phyloP scores from a whole-genome alignment of 1,140 invertebrate genomes.

The Drosophila pseudoananassae region DNA sequence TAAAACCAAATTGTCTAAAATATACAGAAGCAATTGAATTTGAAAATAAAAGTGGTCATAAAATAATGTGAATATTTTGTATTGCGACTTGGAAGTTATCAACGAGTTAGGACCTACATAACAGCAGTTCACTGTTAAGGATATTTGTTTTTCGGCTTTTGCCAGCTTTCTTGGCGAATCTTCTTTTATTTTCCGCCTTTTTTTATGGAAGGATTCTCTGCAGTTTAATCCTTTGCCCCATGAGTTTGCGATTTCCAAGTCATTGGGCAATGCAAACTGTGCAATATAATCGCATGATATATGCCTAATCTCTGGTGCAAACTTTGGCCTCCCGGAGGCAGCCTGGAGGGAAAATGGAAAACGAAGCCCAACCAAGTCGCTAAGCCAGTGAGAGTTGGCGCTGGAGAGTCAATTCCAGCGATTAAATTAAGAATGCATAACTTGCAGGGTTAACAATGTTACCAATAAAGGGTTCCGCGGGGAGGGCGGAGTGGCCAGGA shows the following conservation, averaged over 20 bases:
- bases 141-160: neutral
- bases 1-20: no score
- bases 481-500: no score
- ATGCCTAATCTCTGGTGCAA: constrained; percentile 76
- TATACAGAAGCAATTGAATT: no score
- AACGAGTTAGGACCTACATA: no score
- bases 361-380: constrained; percentile 17
- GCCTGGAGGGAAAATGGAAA: constrained; percentile 12
- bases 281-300: constrained; percentile 82
- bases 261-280: constrained; percentile 79
- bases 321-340: constrained; percentile 36
- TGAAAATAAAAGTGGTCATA: no score
- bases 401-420: constrained; percentile 78
- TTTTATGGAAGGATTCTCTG: constrained; percentile 11
- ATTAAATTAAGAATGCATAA: constrained; percentile 83
- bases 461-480: neutral
- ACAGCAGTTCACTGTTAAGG: no score
- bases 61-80: no score
- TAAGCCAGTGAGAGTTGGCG: constrained; percentile 57
- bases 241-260: constrained; percentile 55
- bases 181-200: neutral
- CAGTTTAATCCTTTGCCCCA: constrained; percentile 46
- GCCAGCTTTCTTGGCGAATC: neutral
- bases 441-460: constrained; percentile 77
- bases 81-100: no score